Conservation (phyloP, 2,113 vertebrate genomes). For the Tyto alba region DNA sequence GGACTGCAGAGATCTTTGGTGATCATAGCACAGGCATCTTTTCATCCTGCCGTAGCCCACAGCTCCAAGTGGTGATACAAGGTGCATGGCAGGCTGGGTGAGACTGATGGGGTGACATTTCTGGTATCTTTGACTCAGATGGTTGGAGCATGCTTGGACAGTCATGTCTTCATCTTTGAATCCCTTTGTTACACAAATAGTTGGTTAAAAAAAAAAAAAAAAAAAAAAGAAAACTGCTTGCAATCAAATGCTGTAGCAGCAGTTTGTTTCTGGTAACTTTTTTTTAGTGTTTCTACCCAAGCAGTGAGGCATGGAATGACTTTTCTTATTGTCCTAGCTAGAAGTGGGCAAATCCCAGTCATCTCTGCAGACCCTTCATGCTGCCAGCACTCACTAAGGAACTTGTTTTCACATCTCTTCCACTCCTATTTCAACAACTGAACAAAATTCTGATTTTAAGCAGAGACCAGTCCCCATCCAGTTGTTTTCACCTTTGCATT, state of each 20-base stretch:
- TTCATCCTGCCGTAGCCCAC: neutral
- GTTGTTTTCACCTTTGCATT: neutral
- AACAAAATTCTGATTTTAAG: neutral
- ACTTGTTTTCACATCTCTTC: neutral
- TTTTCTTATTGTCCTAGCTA: neutral
- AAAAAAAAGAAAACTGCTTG: neutral
- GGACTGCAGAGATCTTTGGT: neutral
- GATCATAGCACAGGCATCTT: neutral
- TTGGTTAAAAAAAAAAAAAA: neutral
- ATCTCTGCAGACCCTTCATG: neutral
- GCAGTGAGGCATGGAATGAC: neutral
- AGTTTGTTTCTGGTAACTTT: neutral
- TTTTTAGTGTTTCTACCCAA: neutral
- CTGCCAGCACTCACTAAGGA: neutral
- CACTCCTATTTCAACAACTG: neutral
- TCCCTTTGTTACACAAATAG: neutral
- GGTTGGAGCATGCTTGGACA: neutral
- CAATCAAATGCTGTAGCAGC: neutral
- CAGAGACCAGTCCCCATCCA: neutral
- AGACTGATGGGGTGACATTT: neutral
- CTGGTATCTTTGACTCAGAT: neutral
- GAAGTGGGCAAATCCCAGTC: neutral
- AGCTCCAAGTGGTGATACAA: neutral
- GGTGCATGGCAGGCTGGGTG: neutral
- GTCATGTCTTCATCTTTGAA: neutral